Percentiles rank a stretch among this genome's conserved stretches.
Conservation (phyloP, 2,113 vertebrate species). For the Mionectes macconnelli region DNA sequence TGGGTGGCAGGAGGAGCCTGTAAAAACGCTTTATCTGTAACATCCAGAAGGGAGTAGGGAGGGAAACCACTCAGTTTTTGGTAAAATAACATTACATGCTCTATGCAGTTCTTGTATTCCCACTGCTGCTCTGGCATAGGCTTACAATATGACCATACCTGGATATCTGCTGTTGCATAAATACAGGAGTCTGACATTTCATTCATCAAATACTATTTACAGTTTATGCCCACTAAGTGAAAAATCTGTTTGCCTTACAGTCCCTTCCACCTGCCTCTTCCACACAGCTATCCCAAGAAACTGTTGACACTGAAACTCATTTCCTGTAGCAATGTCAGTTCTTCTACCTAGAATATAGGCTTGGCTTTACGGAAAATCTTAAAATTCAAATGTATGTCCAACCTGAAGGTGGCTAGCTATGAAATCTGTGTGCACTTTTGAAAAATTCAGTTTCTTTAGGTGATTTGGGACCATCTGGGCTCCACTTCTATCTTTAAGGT, state of each 20-base stretch:
- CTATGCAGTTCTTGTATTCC: neutral
- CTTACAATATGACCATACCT: neutral
- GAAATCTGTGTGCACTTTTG: neutral
- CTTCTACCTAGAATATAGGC: neutral
- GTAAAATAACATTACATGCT: neutral
- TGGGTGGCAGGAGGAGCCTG: neutral
- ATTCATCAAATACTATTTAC: neutral
- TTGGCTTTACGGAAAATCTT: neutral
- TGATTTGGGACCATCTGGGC: neutral
- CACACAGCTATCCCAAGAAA: neutral
- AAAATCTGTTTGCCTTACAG: neutral
- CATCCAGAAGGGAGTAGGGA: neutral
- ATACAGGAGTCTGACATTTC: neutral
- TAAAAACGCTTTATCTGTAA: neutral
- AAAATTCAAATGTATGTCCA: neutral
- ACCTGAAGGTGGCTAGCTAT: neutral
- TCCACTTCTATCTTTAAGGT: neutral
- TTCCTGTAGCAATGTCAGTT: neutral
- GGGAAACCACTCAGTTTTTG: neutral
- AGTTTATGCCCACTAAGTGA: neutral
- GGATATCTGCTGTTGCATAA: neutral
- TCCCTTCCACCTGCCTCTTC: neutral
- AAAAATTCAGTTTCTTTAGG: neutral
- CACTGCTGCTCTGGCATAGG: neutral
- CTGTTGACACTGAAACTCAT: neutral